These are phyloP conservation scores for Heterodera carotae DNA, from an alignment of 1,140 invertebrate genomes.

Conservation along the genomic window DNA sequence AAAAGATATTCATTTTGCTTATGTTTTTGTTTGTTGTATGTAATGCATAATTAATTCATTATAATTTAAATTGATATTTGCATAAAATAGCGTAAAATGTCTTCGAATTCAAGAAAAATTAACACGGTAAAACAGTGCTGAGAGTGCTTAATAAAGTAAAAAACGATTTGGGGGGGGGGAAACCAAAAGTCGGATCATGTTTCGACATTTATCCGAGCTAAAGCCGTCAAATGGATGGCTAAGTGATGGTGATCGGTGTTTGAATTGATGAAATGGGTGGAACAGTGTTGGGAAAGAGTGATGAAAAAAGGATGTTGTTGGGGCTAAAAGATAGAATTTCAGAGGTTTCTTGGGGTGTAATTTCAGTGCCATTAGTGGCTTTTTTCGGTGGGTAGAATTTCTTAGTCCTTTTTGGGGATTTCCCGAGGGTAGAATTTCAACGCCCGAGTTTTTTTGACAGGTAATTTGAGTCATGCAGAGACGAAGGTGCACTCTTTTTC, in stretches of 20 bases:
- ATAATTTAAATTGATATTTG: too few relatives aligned
- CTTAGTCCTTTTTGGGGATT: neutral
- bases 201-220: neutral
- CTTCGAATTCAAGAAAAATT: too few relatives aligned
- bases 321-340: neutral
- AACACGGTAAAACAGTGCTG: too few relatives aligned
- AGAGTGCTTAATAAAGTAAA: neutral
- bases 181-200: neutral
- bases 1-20: too few relatives aligned
- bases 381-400: neutral
- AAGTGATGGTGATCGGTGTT: neutral
- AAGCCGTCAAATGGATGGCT: neutral
- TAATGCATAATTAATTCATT: too few relatives aligned
- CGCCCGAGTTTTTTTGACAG: neutral
- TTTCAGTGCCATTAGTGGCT: neutral
- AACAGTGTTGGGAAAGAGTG: too few relatives aligned
- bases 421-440: neutral
- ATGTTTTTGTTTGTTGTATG: too few relatives aligned
- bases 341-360: neutral
- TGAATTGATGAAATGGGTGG: too few relatives aligned
- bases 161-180: neutral
- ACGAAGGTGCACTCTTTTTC: neutral
- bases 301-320: neutral
- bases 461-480: neutral
- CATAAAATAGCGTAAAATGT: too few relatives aligned